Percentiles rank a stretch among this genome's conserved stretches.
Evolutionary conservation across 2,797 vertebrate species (phyloP).

Genomic region (Pelochelys cantorii): DNA sequence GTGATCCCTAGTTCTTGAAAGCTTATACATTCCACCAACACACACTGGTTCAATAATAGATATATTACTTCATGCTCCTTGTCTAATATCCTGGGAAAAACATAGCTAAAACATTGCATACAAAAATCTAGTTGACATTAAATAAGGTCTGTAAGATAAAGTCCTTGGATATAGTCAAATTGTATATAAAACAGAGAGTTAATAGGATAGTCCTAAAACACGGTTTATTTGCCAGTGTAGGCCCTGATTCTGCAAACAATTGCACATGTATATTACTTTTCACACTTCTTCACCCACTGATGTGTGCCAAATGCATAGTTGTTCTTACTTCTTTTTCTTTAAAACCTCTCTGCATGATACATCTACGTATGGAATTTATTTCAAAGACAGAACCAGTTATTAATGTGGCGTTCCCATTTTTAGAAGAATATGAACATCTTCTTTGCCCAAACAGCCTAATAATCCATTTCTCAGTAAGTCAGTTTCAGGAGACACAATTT

Average conservation of each 20-base stretch:
- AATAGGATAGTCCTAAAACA: not conserved
- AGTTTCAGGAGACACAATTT: constrained; percentile 22
- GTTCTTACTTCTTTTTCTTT: constrained; percentile 41
- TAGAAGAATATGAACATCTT: constrained; percentile 56
- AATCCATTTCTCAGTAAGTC: constrained; percentile 47
- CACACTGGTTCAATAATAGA: no score
- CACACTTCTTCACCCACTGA: constrained; percentile 4
- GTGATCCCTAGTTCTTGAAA: not conserved
- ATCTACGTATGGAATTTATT: constrained; percentile 46
- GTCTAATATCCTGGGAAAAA: not conserved
- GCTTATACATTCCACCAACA: not conserved
- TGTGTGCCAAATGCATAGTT: not conserved
- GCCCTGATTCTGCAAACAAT: not conserved
- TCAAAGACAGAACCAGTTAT: constrained; percentile 51
- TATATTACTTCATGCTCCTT: not conserved
- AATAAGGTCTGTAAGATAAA: not conserved
- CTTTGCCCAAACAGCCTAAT: constrained; percentile 45
- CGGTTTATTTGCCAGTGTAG: not conserved
- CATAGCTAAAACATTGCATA: not conserved
- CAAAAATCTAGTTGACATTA: not conserved
- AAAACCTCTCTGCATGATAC: constrained; percentile 42
- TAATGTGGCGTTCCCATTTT: constrained; percentile 60
- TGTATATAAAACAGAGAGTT: not conserved
- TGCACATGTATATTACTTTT: constrained; percentile 6
- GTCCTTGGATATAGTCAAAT: not conserved